Conservation (phyloP, 2,797 vertebrate genomes). For the Gobio occitaniae region DNA sequence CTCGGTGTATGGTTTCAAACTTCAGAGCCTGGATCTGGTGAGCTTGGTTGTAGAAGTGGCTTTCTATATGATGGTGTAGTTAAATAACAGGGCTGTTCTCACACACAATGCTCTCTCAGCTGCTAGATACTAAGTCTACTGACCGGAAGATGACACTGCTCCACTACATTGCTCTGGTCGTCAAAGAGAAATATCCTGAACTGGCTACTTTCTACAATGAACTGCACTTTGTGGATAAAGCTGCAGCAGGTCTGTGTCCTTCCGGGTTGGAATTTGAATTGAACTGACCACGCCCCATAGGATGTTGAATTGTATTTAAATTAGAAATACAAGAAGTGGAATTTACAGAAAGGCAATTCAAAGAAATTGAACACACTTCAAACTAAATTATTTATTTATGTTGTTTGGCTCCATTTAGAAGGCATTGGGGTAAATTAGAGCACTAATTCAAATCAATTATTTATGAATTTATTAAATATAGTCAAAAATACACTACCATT, state of each 20-base stretch:
- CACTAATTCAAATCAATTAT: not conserved
- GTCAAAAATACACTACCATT: not conserved
- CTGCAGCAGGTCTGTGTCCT: constrained; percentile 85
- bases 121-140: constrained; percentile 96
- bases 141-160: constrained; percentile 96
- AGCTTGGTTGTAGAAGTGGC: constrained; percentile 55
- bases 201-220: constrained; percentile 92
- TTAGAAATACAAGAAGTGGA: not conserved
- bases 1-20: constrained; percentile 95
- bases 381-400: not conserved
- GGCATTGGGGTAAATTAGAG: not conserved
- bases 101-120: constrained; percentile 71
- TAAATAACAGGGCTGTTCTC: constrained; percentile 7
- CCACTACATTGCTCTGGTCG: constrained; percentile 94
- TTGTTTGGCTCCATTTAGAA: not conserved
- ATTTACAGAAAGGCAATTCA: not conserved
- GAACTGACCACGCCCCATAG: not conserved
- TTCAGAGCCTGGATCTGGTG: constrained; percentile 97
- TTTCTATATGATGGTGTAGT: not conserved
- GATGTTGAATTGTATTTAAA: not conserved
- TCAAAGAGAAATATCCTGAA: constrained; percentile 94
- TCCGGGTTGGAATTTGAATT: not conserved
- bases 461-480: not conserved
- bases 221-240: constrained; percentile 96
- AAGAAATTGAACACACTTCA: not conserved